These are phyloP conservation scores for Phataginus tricuspis DNA, from an alignment of 2,797 vertebrate genomes.

Conservation along the genomic window DNA sequence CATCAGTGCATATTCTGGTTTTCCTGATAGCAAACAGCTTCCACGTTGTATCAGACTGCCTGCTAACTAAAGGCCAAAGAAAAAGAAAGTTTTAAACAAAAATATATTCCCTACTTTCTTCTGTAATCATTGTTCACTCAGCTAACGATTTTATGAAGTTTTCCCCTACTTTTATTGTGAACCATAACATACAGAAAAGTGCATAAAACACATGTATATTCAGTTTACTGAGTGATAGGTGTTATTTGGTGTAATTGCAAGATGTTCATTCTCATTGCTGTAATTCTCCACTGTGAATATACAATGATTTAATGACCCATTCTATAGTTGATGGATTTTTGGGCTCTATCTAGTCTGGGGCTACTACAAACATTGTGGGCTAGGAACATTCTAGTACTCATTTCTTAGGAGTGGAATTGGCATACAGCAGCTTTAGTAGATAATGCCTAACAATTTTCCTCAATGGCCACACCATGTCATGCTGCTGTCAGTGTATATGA, in stretches of 20 bases:
- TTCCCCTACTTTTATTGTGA: constrained; percentile 16
- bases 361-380: background rate
- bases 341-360: background rate
- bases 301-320: background rate
- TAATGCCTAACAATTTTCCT: background rate
- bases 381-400: background rate
- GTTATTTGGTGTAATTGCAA: background rate
- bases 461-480: background rate
- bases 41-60: background rate
- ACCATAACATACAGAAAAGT: constrained; percentile 4
- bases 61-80: constrained; percentile 42
- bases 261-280: background rate
- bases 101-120: background rate
- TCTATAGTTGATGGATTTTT: background rate
- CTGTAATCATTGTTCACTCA: background rate
- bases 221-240: background rate
- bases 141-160: background rate
- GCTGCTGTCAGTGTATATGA: background rate
- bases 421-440: background rate
- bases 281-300: background rate
- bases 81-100: constrained; percentile 34
- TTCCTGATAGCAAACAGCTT: constrained; percentile 55
- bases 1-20: constrained; percentile 21
- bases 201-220: background rate
- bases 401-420: background rate